Conservation (phyloP, 2,888 invertebrate genomes). For the Lapara coniferarum region DNA sequence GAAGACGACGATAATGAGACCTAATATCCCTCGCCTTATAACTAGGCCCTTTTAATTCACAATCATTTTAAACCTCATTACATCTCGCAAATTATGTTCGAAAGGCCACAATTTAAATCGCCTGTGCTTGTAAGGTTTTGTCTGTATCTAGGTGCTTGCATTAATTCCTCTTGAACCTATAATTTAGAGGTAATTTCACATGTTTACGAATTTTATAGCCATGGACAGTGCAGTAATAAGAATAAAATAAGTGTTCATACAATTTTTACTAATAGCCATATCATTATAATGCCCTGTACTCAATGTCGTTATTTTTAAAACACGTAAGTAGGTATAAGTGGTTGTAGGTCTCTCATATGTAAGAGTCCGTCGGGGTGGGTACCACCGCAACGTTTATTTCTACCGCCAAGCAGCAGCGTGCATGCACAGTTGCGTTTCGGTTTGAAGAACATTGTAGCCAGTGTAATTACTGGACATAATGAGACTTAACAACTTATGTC, state of each 20-base stretch:
- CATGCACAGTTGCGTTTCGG: too few relatives aligned
- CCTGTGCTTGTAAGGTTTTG: constrained; percentile 12
- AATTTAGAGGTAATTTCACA: constrained; percentile 21
- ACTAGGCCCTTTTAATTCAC: constrained; percentile 44
- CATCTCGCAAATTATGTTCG: constrained; percentile 44
- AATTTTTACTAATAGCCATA: not conserved
- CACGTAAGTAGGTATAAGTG: too few relatives aligned
- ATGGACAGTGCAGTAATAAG: not conserved
- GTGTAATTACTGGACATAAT: too few relatives aligned
- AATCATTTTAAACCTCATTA: constrained; percentile 48
- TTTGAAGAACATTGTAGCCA: too few relatives aligned
- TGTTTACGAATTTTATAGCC: constrained; percentile 8
- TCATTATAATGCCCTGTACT: not conserved
- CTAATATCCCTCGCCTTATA: constrained; percentile 44
- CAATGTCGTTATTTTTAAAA: not conserved
- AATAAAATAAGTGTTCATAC: not conserved
- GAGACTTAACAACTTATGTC: too few relatives aligned
- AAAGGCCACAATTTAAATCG: constrained; percentile 38
- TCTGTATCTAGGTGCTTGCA: constrained; percentile 8
- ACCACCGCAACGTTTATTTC: too few relatives aligned
- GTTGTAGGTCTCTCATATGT: too few relatives aligned
- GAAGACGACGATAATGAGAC: constrained; percentile 48
- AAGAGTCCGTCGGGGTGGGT: too few relatives aligned
- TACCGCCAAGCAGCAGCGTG: too few relatives aligned
- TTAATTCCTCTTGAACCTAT: constrained; percentile 5